Evolutionary conservation across 2,113 vertebrate species (phyloP), one percentile per base, ranked within the genome.

Genomic region (Marmota flaviventris): DNA sequence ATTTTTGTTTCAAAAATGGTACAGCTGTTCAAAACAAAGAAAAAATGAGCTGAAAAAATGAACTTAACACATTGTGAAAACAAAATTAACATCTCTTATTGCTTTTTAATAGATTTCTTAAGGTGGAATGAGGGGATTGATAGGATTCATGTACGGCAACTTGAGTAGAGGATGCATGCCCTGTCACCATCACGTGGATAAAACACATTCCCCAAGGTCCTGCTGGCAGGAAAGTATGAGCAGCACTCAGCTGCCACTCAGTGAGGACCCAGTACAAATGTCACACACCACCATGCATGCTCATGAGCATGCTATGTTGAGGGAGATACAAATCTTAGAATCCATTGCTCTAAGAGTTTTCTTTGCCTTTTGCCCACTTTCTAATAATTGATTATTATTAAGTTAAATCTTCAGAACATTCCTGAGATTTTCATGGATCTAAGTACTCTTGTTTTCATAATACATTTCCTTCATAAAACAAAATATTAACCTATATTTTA

Each of bases 1-100:
- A 32, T 48, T 90, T 89, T 93, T 75, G 7, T n/a, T 96, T 92
- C 22, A 89, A 82, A 95, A 84, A 61, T 58, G 24, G 56, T 29
- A 85, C 34, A 63, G 5, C 10, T 93, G 4, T 17, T 92, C 37
- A 93, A 87, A 96, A 56, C n/a, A 81, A 93, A 79, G 63, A 79
- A 95, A 95, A 87, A 63, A 11, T 4, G 24, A 27, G 25, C 61
- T 63, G 61, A 22, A 7, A 63, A 25, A 63, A 63, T 27, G 24
- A 63, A 63, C 22, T 63, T 63, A 27, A 89, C 87, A 16, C 9
- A 29, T 67, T 85, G 8, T 82, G 39, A 91, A 87, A 63, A 1
- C 22, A 85, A 58, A 67, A 78, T 82, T 77, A 73, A 70, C 17
- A 20, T 85, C 20, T 65, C 16, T 76, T 63, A n/a, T n/a, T 87